Percentiles rank a stretch among this genome's conserved stretches.
Evolutionary conservation across 1,140 invertebrate genomes (phyloP).

Genomic region (Papilio dardanus): DNA sequence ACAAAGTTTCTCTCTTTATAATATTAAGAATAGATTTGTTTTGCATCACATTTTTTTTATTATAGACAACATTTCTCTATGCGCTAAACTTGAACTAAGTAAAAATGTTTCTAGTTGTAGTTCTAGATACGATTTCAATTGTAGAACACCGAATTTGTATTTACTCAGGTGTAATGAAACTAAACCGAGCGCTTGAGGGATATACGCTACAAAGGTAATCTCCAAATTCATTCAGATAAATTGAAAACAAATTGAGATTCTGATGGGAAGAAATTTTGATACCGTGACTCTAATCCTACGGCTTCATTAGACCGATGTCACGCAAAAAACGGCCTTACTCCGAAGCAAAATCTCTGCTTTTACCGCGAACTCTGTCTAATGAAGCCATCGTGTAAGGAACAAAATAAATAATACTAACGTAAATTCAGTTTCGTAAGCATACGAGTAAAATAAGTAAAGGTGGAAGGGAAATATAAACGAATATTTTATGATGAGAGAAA

Average conservation of each 20-base stretch:
- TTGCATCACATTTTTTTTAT: too few species aligned
- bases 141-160: not conserved
- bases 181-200: not conserved
- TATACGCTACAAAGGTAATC: conserved; percentile 8
- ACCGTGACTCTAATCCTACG: not conserved
- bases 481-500: conserved; percentile 12
- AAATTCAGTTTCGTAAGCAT: not conserved
- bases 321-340: too few species aligned
- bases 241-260: not conserved
- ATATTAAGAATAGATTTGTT: too few species aligned
- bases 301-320: too few species aligned
- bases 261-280: not conserved
- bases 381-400: too few species aligned
- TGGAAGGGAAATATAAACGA: conserved; percentile 3
- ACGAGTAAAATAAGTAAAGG: not conserved
- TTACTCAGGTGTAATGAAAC: not conserved
- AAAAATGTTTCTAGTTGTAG: not conserved
- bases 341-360: too few species aligned
- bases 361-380: too few species aligned
- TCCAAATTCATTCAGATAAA: not conserved
- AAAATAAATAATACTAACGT: not conserved
- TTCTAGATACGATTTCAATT: not conserved
- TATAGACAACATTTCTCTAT: too few species aligned
- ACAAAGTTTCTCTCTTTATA: too few species aligned
- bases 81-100: too few species aligned